These are phyloP conservation scores for Mesocricetus auratus DNA, from an alignment of 2,113 vertebrate genomes.

Conservation along the genomic window DNA sequence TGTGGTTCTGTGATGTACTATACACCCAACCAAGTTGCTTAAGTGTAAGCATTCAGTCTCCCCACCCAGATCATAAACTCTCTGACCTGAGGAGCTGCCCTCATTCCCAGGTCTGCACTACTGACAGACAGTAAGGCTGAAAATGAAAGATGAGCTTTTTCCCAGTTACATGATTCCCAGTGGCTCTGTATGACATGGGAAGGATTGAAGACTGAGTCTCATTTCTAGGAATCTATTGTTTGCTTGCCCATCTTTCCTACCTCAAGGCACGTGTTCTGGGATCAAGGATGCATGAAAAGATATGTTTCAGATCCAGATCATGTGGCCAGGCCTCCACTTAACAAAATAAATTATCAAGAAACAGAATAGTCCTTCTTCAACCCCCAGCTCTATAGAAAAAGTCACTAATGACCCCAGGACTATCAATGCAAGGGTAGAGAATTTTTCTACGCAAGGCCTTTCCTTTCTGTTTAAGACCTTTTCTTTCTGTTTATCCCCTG, in stretches of 20 bases:
- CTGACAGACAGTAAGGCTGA: background rate
- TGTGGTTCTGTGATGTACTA: background rate
- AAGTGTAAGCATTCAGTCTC: background rate
- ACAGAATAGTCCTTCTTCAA: background rate
- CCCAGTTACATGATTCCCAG: background rate
- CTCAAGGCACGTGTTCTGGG: background rate
- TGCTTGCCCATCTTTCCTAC: background rate
- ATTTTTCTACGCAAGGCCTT: background rate
- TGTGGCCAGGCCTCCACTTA: background rate
- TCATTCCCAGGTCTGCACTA: background rate
- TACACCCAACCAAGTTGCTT: background rate
- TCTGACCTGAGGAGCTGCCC: background rate
- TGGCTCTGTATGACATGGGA: background rate
- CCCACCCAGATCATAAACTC: background rate
- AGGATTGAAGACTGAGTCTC: background rate
- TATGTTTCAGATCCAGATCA: background rate
- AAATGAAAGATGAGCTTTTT: background rate
- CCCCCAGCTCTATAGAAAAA: background rate
- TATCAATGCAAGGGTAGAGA: background rate
- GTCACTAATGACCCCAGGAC: background rate
- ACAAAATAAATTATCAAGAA: constrained; percentile 4
- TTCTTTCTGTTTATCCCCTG: background rate
- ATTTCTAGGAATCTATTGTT: background rate
- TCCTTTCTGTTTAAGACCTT: background rate
- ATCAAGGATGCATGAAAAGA: too few relatives aligned